Evolutionary conservation across 1,140 invertebrate genomes (phyloP), one percentile per base, ranked within the genome.

Genomic region (Caenorhabditis inopinata): DNA sequence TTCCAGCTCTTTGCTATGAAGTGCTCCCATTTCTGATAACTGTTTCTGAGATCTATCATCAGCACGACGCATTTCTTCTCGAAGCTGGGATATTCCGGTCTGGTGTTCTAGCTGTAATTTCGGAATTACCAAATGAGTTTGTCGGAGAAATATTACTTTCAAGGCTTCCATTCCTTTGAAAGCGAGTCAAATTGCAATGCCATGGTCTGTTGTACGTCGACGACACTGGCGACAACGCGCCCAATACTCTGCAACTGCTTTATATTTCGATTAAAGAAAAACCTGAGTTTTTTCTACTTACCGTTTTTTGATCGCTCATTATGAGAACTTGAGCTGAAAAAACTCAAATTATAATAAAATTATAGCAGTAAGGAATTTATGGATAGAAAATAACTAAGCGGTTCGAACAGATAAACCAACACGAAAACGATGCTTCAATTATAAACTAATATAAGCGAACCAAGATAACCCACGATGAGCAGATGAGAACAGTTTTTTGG

Each of bases 231-330:
- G n/a, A 68, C 58, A 21, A 68, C 32, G 29, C 58, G 58, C 6
- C 58, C 58, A 18, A 68, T 68, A 42, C 7, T 68, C 58, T 68
- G 58, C 16, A 68, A 68, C 11, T 18, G 16, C 58, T 35, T 68
- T 9, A 68, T 0, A 14, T 16, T 51, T 16, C 4, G 9, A 9
- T 58, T 0, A 58, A 12, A 16, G n/a, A 5, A 21, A 21, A 21
- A 53, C 27, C 9, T 1, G 9, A 38, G 23, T 21, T 21, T 18
- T 7, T 42, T 42, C 38, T 32, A 68, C 58, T 68, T 42, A 68
- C 58, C 58, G 58, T 35, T 18, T 68, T 68, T 18, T 68, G 58
- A 38, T 68, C 58, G 58, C 32, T 68, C 58, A 68, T 68, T n/a
- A 42, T 32, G 58, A 21, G n/a, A 42, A 29, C 4, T 35, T 11